Evolutionary conservation across 1,140 invertebrate species (phyloP), one percentile per base, ranked within the genome.

Genomic region (Plutomurus gul): DNA sequence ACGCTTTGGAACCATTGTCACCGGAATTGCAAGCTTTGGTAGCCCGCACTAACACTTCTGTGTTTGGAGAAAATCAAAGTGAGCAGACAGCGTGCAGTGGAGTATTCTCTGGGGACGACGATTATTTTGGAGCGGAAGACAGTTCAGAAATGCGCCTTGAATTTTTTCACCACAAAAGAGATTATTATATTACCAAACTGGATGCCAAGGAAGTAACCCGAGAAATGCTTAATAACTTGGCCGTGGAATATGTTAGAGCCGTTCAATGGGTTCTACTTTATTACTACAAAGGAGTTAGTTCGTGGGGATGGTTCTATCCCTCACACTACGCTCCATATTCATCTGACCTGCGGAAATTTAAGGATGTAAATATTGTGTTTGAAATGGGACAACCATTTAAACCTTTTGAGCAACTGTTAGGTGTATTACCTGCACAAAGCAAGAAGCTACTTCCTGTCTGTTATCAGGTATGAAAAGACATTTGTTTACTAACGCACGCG

Each of bases 291-390:
- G 97, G 97, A 27, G 95, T 96, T 60, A 93, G 93, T 37, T 97
- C 95, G 1, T 99, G 97, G 97, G 95, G 95, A 22, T 99, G 97
- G 97, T 99, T 91, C 87, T 99, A 97, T 87, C 96, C 96, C 0
- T 94, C 95, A 85, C 96, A 99, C 86, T 99, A 99, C 87, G 94
- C 96, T 0, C 97, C 97, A 0, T 98, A 93, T 85, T 94, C 98
- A 56, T 97, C 96, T 7, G 97, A 99, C 86, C 91, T 99, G 30
- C 92, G 91, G 82, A 90, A 92, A 77, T 96, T 98, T 84, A 84
- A 83, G 11, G 89, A 90, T 71, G 18, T 47, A 11, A 86, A 92
- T 83, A 87, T 93, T 20, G 89, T 92, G 79, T 86, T 94, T 20
- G 88, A 75, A 1, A 84, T 94, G 71, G 95, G 93, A 0, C 90